Percentiles rank a stretch among this genome's conserved stretches.
Conservation (phyloP, 2,888 invertebrate genomes). For the Leuctra nigra region DNA sequence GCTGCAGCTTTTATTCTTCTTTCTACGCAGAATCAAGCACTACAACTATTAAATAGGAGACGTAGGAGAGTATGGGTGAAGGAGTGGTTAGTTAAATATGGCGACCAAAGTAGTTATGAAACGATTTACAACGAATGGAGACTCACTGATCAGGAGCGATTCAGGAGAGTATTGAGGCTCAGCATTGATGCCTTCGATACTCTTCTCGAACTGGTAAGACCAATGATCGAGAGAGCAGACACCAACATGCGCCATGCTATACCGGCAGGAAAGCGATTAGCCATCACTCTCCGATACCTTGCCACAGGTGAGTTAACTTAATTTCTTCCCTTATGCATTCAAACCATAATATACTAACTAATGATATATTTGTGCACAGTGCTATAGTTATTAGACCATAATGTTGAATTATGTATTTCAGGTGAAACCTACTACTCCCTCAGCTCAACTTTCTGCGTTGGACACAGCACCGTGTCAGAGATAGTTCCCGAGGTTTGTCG, state of each 20-base stretch:
- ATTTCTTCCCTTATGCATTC: too few species aligned
- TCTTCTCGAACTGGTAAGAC: background rate
- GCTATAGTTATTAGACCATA: too few species aligned
- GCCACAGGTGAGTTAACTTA: slow-evolving; percentile 6
- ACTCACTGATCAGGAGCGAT: background rate
- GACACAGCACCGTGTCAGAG: slow-evolving; percentile 7
- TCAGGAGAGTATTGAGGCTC: background rate
- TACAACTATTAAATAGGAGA: too few species aligned
- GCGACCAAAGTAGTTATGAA: background rate
- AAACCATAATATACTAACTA: too few species aligned
- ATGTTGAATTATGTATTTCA: too few species aligned
- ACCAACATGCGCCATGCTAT: background rate
- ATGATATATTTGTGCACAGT: too few species aligned
- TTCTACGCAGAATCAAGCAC: too few species aligned
- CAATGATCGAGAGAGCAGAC: background rate
- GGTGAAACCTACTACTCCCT: background rate
- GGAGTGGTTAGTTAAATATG: background rate
- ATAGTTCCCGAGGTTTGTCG: background rate
- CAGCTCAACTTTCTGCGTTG: background rate
- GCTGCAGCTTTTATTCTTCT: too few species aligned
- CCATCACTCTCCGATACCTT: background rate
- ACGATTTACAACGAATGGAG: background rate
- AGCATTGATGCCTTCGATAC: background rate
- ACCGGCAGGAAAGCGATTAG: background rate
- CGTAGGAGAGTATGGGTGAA: background rate